phyloP scores from a whole-genome alignment of 2,797 vertebrate genomes.

The Oophaga sylvatica region DNA sequence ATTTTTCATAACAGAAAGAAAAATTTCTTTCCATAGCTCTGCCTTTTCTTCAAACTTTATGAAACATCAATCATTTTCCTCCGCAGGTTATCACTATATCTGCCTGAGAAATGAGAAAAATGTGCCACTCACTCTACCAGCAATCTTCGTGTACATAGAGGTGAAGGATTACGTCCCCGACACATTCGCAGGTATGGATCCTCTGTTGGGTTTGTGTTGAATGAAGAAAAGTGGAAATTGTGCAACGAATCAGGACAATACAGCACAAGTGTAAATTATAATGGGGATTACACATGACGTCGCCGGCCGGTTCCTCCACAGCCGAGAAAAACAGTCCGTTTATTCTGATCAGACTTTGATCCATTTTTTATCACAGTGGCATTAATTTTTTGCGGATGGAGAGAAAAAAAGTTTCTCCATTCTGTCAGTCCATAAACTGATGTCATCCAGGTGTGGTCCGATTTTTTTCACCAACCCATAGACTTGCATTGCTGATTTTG shows the following conservation, averaged over 20 bases:
- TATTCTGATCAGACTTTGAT: too few relatives aligned
- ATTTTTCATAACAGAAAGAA: slow-evolving; percentile 16
- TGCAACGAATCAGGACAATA: background rate
- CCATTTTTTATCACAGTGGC: too few relatives aligned
- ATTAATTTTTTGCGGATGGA: too few relatives aligned
- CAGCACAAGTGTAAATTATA: background rate
- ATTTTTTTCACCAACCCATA: too few relatives aligned
- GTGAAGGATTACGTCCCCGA: slow-evolving; percentile 98
- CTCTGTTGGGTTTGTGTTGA: background rate
- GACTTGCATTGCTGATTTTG: too few relatives aligned
- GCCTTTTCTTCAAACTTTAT: slow-evolving; percentile 24
- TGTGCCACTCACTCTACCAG: slow-evolving; percentile 87
- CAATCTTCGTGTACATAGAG: slow-evolving; percentile 94
- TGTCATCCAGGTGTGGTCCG: too few relatives aligned
- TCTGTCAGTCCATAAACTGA: too few relatives aligned
- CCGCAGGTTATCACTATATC: slow-evolving; percentile 93
- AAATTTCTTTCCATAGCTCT: background rate
- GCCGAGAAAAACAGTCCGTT: too few relatives aligned
- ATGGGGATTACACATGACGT: background rate
- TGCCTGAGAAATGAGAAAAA: slow-evolving; percentile 94
- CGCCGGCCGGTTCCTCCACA: too few relatives aligned
- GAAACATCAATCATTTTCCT: slow-evolving; percentile 44
- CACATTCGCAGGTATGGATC: slow-evolving; percentile 88
- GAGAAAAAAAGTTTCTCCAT: too few relatives aligned
- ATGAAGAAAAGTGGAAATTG: background rate